Conservation (phyloP, 2,113 vertebrate species). For the Podocnemis expansa region DNA sequence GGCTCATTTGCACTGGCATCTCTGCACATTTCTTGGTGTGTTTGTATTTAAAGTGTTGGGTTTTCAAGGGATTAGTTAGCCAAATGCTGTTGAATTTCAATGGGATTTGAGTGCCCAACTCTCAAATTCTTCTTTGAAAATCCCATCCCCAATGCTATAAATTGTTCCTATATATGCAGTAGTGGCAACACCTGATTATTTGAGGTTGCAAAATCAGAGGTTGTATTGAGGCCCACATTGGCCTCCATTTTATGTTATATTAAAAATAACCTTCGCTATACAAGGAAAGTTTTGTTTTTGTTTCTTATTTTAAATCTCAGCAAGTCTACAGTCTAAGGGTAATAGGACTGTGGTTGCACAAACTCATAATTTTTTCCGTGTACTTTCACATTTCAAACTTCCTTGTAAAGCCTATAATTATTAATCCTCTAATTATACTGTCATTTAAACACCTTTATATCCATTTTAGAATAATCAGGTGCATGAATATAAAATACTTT, state of each 20-base stretch:
- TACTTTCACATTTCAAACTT: slow-evolving; percentile 38
- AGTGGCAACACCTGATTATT: neutral
- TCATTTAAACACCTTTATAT: slow-evolving; percentile 54
- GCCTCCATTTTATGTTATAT: neutral
- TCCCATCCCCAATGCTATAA: neutral
- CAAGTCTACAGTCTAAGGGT: neutral
- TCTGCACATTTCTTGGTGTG: rapidly evolving
- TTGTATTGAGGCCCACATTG: neutral
- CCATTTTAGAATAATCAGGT: slow-evolving; percentile 23
- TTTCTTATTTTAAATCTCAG: slow-evolving; percentile 40
- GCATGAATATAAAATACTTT: slow-evolving; percentile 14
- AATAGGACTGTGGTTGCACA: slow-evolving; percentile 1
- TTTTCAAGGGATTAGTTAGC: neutral
- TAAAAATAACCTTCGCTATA: neutral
- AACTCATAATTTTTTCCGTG: neutral
- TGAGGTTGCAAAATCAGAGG: neutral
- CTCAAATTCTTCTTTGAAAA: neutral
- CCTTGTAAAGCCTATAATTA: slow-evolving; percentile 35
- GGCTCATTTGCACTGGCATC: neutral
- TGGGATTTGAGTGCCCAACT: neutral
- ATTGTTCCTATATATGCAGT: neutral
- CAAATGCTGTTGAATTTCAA: neutral
- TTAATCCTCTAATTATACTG: slow-evolving; percentile 38
- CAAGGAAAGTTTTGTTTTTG: neutral
- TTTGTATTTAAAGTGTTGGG: neutral